A percentile compares a stretch with the other conserved stretches of the same genome.
Evolutionary conservation across 2,113 vertebrate genomes (phyloP).

Genomic region (Eulacestoma nigropectus): DNA sequence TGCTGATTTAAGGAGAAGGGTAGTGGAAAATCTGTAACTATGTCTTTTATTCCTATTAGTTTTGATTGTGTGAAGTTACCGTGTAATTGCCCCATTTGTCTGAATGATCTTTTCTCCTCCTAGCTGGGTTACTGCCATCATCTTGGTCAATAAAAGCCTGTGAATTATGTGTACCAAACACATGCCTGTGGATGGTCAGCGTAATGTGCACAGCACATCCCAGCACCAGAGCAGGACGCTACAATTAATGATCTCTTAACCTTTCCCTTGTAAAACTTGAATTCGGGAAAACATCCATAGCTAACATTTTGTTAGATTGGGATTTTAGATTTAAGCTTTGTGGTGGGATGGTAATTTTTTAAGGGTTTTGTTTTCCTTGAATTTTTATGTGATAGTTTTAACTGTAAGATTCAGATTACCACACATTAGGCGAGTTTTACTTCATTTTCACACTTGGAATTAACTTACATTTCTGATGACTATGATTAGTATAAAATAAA

Average conservation of each 20-base stretch:
- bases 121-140: neutral
- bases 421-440: neutral
- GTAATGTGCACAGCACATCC: neutral
- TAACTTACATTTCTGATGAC: neutral
- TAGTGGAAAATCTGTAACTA: constrained; percentile 32
- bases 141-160: neutral
- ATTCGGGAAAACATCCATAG: neutral
- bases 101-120: constrained; percentile 26
- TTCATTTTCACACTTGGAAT: neutral
- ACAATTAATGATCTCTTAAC: neutral
- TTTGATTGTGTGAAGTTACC: constrained; percentile 48
- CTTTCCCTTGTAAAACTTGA: neutral
- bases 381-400: neutral
- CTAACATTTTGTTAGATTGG: neutral
- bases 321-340: neutral
- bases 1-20: constrained; percentile 35
- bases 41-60: constrained; percentile 39
- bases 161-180: neutral
- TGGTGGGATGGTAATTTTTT: neutral
- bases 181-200: neutral
- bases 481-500: neutral
- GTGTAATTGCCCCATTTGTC: constrained; percentile 50
- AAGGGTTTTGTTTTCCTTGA: neutral
- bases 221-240: neutral
- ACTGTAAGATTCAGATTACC: neutral